Percentiles rank a stretch among this genome's conserved stretches.
Conservation (phyloP, 2,888 invertebrate species). For the Podotricha telesiphe region DNA sequence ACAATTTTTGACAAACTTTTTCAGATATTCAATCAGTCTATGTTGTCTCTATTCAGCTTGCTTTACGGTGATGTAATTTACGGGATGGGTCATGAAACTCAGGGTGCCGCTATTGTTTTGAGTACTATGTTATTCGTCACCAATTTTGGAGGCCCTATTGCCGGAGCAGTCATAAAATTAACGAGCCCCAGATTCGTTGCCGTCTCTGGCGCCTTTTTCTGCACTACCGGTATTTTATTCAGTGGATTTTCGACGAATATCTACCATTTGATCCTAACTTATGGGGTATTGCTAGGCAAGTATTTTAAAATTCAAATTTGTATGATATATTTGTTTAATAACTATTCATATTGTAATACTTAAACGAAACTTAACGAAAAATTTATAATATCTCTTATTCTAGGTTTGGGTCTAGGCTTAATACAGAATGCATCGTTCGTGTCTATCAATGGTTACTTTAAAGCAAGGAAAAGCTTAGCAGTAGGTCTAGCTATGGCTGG, state of each 20-base stretch:
- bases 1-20: conserved; percentile 42
- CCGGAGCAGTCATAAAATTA: conserved; percentile 85
- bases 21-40: conserved; percentile 88
- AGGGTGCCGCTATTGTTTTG: conserved; percentile 87
- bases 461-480: conserved; percentile 86
- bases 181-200: conserved; percentile 75
- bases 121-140: conserved; percentile 86
- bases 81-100: conserved; percentile 85
- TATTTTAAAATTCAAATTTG: background rate
- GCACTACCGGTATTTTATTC: conserved; percentile 72
- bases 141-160: conserved; percentile 87
- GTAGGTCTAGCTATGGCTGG: conserved; percentile 90
- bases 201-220: conserved; percentile 67
- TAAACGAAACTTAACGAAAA: too few species aligned
- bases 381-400: conserved; percentile 37
- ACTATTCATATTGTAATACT: too few species aligned
- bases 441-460: conserved; percentile 88
- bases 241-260: conserved; percentile 76
- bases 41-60: conserved; percentile 87
- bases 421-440: conserved; percentile 89
- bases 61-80: conserved; percentile 86
- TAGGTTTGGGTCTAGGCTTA: conserved; percentile 88
- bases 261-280: conserved; percentile 72
- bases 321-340: too few species aligned
- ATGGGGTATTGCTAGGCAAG: conserved; percentile 75